phyloP scores from a whole-genome alignment of 2,888 invertebrate genomes.

The Phengaris alcon region DNA sequence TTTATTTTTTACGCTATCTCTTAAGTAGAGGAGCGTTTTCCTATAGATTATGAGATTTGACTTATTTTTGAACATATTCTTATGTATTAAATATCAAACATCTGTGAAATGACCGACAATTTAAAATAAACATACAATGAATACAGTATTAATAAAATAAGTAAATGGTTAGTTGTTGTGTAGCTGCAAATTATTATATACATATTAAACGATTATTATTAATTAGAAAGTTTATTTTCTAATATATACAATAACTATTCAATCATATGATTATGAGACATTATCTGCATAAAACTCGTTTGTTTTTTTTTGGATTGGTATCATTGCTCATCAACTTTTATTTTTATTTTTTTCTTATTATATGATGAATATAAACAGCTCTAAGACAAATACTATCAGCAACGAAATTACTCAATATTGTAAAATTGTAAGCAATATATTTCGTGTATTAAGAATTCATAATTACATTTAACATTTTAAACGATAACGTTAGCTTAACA shows the following conservation, averaged over 20 bases:
- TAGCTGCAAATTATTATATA: slow-evolving; percentile 33
- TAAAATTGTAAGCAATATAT: neutral
- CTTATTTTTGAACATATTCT: too few species aligned
- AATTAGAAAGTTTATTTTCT: neutral
- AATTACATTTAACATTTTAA: neutral
- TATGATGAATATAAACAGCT: too few species aligned
- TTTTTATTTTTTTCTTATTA: neutral
- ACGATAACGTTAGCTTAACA: neutral
- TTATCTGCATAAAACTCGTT: neutral
- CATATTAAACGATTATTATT: slow-evolving; percentile 1
- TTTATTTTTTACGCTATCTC: too few species aligned
- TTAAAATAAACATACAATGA: neutral
- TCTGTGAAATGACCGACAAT: neutral
- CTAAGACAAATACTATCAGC: neutral
- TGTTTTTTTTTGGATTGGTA: neutral
- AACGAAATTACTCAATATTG: slow-evolving; percentile 1
- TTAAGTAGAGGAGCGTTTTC: too few species aligned
- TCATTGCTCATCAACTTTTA: neutral
- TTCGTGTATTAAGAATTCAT: neutral
- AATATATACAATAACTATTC: neutral
- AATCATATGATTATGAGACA: neutral
- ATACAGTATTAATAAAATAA: slow-evolving; percentile 32
- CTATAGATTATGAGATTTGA: too few species aligned
- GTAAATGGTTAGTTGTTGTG: slow-evolving; percentile 35
- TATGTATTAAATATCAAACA: too few species aligned